Evolutionary conservation across 2,113 vertebrate species (phyloP).

Genomic region (Austrofundulus limnaeus): DNA sequence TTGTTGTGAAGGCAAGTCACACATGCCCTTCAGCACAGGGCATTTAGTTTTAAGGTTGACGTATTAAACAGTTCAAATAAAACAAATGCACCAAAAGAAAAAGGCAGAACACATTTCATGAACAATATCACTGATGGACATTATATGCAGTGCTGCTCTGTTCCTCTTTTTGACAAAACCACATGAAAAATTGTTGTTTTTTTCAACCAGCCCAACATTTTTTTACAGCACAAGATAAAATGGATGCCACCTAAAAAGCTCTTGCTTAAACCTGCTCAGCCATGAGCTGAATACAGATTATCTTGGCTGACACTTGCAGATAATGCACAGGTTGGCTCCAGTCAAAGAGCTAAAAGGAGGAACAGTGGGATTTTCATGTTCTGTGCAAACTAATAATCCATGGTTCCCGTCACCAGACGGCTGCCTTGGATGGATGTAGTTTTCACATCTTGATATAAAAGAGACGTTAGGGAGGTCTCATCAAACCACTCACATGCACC

Average conservation of each 20-base stretch:
- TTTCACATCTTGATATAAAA: conserved; percentile 20
- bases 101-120: no score
- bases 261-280: conserved; percentile 23
- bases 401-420: conserved; percentile 41
- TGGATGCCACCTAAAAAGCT: conserved; percentile 8
- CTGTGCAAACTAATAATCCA: conserved; percentile 1
- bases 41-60: background rate
- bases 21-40: conserved; percentile 8
- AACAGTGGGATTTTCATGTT: conserved; percentile 9
- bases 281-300: conserved; percentile 21
- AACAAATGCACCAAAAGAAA: no score
- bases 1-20: background rate
- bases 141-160: conserved; percentile 5
- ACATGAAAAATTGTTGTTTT: conserved; percentile 7
- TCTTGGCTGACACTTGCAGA: conserved; percentile 4
- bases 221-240: conserved; percentile 20
- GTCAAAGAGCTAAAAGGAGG: background rate
- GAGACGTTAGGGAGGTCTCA: background rate
- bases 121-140: no score
- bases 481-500: background rate
- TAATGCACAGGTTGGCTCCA: conserved; percentile 15
- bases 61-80: no score
- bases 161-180: conserved; percentile 11
- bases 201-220: background rate
- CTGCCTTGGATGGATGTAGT: conserved; percentile 23